phyloP scores from a whole-genome alignment of 2,888 invertebrate genomes.

The Chesias legatella region DNA sequence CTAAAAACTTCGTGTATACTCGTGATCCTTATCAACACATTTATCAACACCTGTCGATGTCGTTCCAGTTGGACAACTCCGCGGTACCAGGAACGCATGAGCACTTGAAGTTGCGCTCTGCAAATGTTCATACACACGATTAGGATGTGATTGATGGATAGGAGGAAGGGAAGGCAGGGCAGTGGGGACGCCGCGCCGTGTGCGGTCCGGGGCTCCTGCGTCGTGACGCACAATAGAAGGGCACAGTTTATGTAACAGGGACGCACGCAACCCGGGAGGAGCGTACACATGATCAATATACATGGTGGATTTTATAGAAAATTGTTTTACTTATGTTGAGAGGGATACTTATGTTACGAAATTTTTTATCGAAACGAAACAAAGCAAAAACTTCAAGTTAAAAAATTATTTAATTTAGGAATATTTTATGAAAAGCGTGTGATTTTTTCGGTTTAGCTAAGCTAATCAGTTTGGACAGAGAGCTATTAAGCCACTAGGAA shows the following conservation, averaged over 20 bases:
- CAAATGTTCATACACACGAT: conserved; percentile 62
- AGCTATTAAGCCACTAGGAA: neutral
- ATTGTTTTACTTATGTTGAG: conserved; percentile 18
- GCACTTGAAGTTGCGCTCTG: conserved; percentile 32
- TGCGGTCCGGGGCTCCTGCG: conserved; percentile 36
- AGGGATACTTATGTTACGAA: too few relatives aligned
- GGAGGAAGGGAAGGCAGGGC: conserved; percentile 33
- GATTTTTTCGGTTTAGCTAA: too few relatives aligned
- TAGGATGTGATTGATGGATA: conserved; percentile 61
- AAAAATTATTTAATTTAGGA: too few relatives aligned
- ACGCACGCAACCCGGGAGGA: conserved; percentile 14
- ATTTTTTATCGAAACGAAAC: too few relatives aligned
- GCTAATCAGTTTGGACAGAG: neutral
- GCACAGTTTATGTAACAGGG: conserved; percentile 8
- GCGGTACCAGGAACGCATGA: conserved; percentile 24
- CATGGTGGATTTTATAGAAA: conserved; percentile 12
- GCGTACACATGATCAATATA: conserved; percentile 30
- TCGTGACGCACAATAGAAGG: conserved; percentile 35
- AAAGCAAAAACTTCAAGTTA: too few relatives aligned
- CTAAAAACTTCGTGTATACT: neutral
- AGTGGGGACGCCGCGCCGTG: conserved; percentile 26
- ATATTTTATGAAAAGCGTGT: too few relatives aligned
- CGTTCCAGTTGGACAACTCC: conserved; percentile 5
- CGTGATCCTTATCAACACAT: conserved; percentile 5
- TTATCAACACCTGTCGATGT: conserved; percentile 10